Evolutionary conservation across 2,113 vertebrate species (phyloP).

Genomic region (Capricornis sumatraensis): DNA sequence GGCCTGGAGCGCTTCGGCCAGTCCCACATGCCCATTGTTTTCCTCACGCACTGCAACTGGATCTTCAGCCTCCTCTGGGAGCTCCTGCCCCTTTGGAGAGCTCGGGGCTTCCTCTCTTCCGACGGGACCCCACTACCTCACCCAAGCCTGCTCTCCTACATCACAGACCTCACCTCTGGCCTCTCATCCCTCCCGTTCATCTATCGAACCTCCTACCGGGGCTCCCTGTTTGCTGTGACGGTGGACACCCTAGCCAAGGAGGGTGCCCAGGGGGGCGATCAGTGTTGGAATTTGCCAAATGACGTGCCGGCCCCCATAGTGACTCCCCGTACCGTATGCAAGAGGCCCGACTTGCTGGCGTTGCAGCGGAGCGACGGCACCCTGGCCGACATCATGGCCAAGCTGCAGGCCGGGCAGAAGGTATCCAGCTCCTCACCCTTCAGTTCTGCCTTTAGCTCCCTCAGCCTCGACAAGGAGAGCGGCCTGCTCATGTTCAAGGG

Average conservation of each 20-base stretch:
- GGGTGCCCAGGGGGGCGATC: constrained; percentile 54
- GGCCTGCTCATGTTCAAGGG: constrained; percentile 64
- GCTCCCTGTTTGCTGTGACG: constrained; percentile 69
- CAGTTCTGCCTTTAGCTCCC: constrained; percentile 36
- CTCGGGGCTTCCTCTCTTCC: constrained; percentile 61
- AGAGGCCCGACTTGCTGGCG: constrained; percentile 41
- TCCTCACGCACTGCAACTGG: constrained; percentile 71
- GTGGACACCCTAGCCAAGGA: constrained; percentile 66
- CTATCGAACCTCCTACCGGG: constrained; percentile 66
- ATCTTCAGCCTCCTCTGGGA: constrained; percentile 70
- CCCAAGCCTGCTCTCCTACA: constrained; percentile 65
- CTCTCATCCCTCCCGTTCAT: constrained; percentile 60
- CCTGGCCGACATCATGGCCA: constrained; percentile 53
- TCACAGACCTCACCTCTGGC: constrained; percentile 56
- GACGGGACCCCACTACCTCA: constrained; percentile 62
- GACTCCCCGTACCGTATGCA: background rate
- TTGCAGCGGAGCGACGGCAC: constrained; percentile 53
- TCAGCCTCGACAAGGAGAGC: constrained; percentile 55
- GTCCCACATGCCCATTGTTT: constrained; percentile 54
- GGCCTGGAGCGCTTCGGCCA: constrained; percentile 64
- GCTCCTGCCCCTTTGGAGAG: constrained; percentile 67
- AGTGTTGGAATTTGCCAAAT: constrained; percentile 54
- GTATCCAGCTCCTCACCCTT: constrained; percentile 52
- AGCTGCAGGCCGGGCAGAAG: constrained; percentile 45
- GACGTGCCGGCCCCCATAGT: background rate